These are phyloP conservation scores for Mus caroli DNA, from an alignment of 2,797 vertebrate genomes.

Conservation along the genomic window DNA sequence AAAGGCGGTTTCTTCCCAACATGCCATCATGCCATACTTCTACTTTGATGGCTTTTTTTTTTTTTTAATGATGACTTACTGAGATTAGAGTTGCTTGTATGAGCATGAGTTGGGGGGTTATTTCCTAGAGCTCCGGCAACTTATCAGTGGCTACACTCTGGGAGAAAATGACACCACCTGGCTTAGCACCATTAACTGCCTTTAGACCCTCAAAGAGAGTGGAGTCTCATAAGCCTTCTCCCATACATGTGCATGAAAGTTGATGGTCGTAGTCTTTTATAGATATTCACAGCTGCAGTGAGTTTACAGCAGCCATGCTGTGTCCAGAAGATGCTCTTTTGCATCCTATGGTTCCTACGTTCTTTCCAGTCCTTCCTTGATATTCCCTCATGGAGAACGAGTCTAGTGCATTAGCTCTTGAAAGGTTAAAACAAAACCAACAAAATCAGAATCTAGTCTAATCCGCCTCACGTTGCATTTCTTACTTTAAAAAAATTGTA, in stretches of 20 bases:
- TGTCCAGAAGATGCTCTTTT: background rate
- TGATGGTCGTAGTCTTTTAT: no score
- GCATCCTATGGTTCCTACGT: background rate
- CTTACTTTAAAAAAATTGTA: constrained; percentile 52
- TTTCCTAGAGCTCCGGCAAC: background rate
- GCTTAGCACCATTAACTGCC: background rate
- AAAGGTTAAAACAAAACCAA: constrained; percentile 56
- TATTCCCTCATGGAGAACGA: constrained; percentile 6
- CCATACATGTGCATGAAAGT: background rate
- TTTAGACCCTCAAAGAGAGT: no score
- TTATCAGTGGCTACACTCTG: background rate
- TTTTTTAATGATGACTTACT: background rate
- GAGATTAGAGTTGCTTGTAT: background rate
- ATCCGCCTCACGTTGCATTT: constrained; percentile 54
- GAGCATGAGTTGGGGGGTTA: background rate
- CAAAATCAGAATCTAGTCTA: constrained; percentile 51
- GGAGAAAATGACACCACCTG: background rate
- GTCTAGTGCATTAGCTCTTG: constrained; percentile 43
- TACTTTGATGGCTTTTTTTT: background rate
- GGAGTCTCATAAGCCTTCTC: background rate
- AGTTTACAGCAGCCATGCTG: background rate
- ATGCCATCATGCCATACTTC: background rate
- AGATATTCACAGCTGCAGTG: no score
- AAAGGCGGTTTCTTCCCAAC: background rate
- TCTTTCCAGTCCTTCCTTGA: background rate